Percentiles rank a stretch among this genome's conserved stretches.
These are phyloP conservation scores for Drosophila littoralis DNA, from an alignment of 1,140 invertebrate species.

Conservation along the genomic window DNA sequence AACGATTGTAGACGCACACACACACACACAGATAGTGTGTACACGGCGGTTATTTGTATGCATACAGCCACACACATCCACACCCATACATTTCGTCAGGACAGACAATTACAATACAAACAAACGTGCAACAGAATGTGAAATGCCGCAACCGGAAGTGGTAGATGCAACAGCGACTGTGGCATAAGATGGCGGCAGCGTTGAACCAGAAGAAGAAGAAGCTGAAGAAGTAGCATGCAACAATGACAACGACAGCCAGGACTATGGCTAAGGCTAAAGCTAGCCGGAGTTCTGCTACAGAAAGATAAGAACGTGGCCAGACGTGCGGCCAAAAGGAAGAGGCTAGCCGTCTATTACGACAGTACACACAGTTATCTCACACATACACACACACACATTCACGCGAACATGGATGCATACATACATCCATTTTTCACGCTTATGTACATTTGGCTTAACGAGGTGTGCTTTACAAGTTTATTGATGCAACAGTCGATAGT, in stretches of 20 bases:
- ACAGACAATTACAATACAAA: constrained; percentile 78
- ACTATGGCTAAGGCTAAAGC: constrained; percentile 20
- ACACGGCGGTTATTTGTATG: constrained; percentile 49
- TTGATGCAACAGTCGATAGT: not conserved
- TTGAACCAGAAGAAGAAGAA: constrained; percentile 30
- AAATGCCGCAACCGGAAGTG: constrained; percentile 53
- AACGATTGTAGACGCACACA: constrained; percentile 33
- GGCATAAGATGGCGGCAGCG: constrained; percentile 35
- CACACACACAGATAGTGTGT: constrained; percentile 16
- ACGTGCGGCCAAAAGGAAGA: constrained; percentile 47
- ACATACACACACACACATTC: constrained; percentile 1
- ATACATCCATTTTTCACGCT: constrained; percentile 12
- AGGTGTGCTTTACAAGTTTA: constrained; percentile 20
- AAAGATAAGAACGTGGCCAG: constrained; percentile 66
- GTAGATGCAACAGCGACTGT: constrained; percentile 53
- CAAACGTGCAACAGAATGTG: constrained; percentile 72
- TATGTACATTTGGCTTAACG: not conserved
- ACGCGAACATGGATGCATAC: constrained; percentile 13
- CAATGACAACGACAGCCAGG: constrained; percentile 25
- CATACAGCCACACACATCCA: constrained; percentile 36
- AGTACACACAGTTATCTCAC: constrained; percentile 20
- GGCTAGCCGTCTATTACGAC: constrained; percentile 73
- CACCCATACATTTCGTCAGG: constrained; percentile 55
- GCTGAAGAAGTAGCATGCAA: constrained; percentile 19
- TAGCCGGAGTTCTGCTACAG: constrained; percentile 30